phyloP scores from a whole-genome alignment of 2,888 invertebrate species.

The Ophonus ardosiacus region DNA sequence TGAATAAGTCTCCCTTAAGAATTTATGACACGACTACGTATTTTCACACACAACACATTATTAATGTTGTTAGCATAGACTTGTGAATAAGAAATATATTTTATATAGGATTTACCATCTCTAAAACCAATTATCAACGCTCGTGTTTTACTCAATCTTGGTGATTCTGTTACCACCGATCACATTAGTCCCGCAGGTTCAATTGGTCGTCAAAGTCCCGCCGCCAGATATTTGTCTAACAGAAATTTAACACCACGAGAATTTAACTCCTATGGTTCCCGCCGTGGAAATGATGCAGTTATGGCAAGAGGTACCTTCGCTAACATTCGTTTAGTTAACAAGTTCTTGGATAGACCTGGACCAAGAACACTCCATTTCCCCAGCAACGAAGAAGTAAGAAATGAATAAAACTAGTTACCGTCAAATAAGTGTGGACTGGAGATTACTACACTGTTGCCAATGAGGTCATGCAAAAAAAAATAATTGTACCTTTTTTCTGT shows the following conservation, averaged over 20 bases:
- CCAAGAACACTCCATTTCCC: slow-evolving; percentile 93
- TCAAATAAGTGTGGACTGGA: no score
- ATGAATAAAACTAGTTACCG: not conserved
- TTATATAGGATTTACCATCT: slow-evolving; percentile 79
- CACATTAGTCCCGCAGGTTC: slow-evolving; percentile 99
- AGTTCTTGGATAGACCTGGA: slow-evolving; percentile 87
- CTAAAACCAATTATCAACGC: slow-evolving; percentile 83
- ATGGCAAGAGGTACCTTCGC: slow-evolving; percentile 99
- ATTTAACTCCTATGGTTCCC: slow-evolving; percentile 98
- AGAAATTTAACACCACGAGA: slow-evolving; percentile 92
- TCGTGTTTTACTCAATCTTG: slow-evolving; percentile 89
- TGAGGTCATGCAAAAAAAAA: no score
- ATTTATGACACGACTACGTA: no score
- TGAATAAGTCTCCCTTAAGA: no score
- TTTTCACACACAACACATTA: not conserved
- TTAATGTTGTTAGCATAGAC: no score
- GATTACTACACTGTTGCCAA: no score
- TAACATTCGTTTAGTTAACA: slow-evolving; percentile 96
- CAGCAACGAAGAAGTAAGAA: slow-evolving; percentile 85
- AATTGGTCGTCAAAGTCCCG: slow-evolving; percentile 96
- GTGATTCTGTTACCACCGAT: slow-evolving; percentile 98
- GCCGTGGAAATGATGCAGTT: slow-evolving; percentile 97
- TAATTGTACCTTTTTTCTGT: no score
- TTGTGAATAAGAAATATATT: not conserved
- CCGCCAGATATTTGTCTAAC: slow-evolving; percentile 88